Evolutionary conservation across 2,888 invertebrate species (phyloP).

Genomic region (Rapana venosa): DNA sequence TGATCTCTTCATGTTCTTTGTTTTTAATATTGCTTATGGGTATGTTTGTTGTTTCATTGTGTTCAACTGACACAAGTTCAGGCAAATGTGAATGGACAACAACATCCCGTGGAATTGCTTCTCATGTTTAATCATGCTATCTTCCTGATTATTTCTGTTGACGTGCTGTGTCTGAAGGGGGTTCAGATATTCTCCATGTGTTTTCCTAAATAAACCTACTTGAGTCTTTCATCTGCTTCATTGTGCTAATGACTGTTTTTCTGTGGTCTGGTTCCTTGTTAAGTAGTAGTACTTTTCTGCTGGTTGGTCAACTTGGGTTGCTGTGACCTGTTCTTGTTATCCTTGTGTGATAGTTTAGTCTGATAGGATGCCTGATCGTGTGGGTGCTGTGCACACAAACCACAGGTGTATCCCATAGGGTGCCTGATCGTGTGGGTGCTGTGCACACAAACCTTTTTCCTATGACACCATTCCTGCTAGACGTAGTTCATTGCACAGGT

Average conservation of each 20-base stretch:
- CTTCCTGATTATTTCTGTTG: background rate
- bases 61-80: background rate
- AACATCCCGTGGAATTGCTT: no score
- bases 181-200: background rate
- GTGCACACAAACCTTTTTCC: no score
- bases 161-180: background rate
- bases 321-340: background rate
- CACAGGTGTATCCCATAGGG: no score
- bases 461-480: no score
- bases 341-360: background rate
- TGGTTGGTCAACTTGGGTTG: background rate
- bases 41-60: background rate
- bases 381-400: background rate
- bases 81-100: no score
- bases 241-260: background rate
- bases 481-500: no score
- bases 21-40: background rate
- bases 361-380: background rate
- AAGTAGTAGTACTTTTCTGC: background rate
- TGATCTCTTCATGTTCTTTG: background rate
- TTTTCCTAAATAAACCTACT: background rate
- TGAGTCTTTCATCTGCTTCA: slow-evolving; percentile 33
- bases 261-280: background rate
- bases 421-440: no score
- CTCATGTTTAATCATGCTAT: background rate